A percentile compares a stretch with the other conserved stretches of the same genome.
phyloP scores from a whole-genome alignment of 2,888 invertebrate genomes.

The Rhodophaea formosa region DNA sequence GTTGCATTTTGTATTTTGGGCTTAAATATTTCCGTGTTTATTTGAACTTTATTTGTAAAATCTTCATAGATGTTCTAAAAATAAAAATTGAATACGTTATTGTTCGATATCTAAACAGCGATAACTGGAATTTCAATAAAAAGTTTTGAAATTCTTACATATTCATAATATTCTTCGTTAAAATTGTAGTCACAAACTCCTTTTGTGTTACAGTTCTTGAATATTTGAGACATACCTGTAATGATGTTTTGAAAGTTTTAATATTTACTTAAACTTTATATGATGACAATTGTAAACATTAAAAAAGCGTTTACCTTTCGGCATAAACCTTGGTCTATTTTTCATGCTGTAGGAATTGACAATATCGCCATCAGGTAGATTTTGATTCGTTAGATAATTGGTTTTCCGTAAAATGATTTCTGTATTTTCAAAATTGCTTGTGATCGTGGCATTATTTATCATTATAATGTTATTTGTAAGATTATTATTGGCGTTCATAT shows the following conservation, averaged over 20 bases:
- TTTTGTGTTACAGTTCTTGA: constrained; percentile 54
- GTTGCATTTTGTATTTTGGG: constrained; percentile 48
- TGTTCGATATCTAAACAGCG: background rate
- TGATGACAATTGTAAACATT: background rate
- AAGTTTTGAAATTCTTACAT: constrained; percentile 45
- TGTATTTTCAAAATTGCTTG: constrained; percentile 20
- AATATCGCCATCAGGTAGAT: background rate
- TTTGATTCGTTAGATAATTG: background rate
- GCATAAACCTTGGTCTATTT: constrained; percentile 73
- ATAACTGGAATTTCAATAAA: background rate
- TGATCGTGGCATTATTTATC: constrained; percentile 20
- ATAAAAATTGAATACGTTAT: constrained; percentile 10
- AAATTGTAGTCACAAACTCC: constrained; percentile 35
- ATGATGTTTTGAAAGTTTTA: constrained; percentile 22
- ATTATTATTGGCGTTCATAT: constrained; percentile 13
- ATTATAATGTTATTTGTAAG: background rate
- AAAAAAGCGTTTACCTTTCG: constrained; percentile 70
- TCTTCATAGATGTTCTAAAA: constrained; percentile 62
- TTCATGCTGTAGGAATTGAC: constrained; percentile 54
- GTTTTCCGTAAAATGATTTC: too few species aligned
- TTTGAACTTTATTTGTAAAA: constrained; percentile 71
- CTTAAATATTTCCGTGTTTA: constrained; percentile 66
- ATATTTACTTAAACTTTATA: background rate
- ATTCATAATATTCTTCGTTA: constrained; percentile 53
- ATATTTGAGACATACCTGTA: constrained; percentile 78